Conservation (phyloP, 2,113 vertebrate genomes). For the Leiothrix lutea region DNA sequence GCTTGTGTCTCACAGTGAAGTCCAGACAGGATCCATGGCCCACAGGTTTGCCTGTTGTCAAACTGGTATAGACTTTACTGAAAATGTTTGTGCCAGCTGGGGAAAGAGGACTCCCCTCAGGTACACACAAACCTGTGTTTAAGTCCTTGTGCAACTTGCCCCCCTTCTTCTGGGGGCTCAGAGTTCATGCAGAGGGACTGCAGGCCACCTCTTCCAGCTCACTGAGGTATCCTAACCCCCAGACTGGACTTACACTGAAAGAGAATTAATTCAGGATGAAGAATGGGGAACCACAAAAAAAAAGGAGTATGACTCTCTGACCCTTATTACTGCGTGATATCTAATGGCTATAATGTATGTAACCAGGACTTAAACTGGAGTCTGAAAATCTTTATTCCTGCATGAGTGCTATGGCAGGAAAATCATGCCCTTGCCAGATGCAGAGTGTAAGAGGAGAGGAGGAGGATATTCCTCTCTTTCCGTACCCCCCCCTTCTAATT, state of each 20-base stretch:
- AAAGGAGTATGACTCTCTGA: neutral
- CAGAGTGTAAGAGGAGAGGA: neutral
- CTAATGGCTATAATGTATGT: neutral
- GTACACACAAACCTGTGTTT: neutral
- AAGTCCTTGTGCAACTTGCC: neutral
- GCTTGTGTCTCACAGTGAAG: neutral
- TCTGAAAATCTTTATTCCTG: neutral
- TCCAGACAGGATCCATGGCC: neutral
- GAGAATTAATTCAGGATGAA: neutral
- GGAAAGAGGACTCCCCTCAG: neutral
- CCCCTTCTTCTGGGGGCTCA: neutral
- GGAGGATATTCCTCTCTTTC: neutral
- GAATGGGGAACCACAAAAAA: neutral
- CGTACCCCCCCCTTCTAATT: neutral
- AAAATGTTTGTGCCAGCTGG: neutral
- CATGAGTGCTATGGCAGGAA: neutral
- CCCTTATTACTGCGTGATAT: neutral
- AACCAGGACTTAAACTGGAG: neutral
- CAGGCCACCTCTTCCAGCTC: neutral
- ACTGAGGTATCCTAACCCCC: neutral
- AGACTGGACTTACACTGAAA: neutral
- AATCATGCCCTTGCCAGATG: neutral
- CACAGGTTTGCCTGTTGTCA: fast-evolving
- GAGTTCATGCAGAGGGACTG: neutral
- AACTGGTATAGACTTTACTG: neutral